These are phyloP conservation scores for Orius laevigatus DNA, from an alignment of 1,140 invertebrate genomes.

Conservation along the genomic window DNA sequence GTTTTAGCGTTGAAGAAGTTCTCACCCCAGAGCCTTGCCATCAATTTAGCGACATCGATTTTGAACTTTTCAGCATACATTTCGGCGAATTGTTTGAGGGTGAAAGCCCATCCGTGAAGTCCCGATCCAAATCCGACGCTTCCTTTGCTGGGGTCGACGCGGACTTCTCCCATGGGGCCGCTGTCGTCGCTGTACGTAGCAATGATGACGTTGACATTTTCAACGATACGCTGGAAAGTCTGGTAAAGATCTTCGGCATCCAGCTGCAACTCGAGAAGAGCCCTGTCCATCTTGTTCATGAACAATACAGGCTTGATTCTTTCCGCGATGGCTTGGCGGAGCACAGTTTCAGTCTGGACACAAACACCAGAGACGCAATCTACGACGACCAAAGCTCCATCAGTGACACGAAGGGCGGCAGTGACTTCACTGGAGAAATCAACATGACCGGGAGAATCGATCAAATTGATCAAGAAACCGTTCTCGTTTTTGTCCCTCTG, in stretches of 20 bases:
- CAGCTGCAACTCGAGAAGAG: conserved; percentile 84
- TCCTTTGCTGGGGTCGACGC: conserved; percentile 89
- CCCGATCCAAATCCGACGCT: conserved; percentile 98
- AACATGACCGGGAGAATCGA: conserved; percentile 98
- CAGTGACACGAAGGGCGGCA: conserved; percentile 95
- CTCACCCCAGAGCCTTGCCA: conserved; percentile 94
- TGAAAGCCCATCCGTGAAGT: conserved; percentile 99
- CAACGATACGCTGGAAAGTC: conserved; percentile 98
- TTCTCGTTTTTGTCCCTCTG: conserved; percentile 79
- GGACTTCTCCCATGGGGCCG: conserved; percentile 97
- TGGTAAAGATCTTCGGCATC: conserved; percentile 95
- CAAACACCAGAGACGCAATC: conserved; percentile 99
- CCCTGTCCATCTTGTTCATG: conserved; percentile 99
- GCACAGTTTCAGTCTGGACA: conserved; percentile 97
- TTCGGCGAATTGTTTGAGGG: conserved; percentile 97
- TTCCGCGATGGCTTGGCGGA: conserved; percentile 97
- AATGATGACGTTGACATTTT: conserved; percentile 99
- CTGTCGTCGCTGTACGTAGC: conserved; percentile 95
- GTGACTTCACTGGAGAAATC: conserved; percentile 99
- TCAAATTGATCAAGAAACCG: conserved; percentile 98
- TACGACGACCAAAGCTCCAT: conserved; percentile 97
- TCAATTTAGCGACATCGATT: conserved; percentile 91
- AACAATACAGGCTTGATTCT: conserved; percentile 97
- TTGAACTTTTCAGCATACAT: conserved; percentile 99
- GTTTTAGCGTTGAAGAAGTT: conserved; percentile 95